Evolutionary conservation across 2,888 invertebrate genomes (phyloP).

Genomic region (Mactromeris polynyma): DNA sequence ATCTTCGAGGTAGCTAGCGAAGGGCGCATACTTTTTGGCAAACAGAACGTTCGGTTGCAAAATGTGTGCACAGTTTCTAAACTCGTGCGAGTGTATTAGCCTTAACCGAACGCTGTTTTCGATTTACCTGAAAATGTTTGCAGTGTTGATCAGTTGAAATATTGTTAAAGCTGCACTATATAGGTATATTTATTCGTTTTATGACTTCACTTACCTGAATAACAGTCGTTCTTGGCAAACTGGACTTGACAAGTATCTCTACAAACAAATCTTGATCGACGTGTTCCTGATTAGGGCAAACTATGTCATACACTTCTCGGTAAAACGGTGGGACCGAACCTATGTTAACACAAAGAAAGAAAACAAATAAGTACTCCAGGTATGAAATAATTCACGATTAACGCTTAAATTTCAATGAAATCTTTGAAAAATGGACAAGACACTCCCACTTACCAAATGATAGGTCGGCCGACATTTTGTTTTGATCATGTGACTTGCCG

Average conservation of each 20-base stretch:
- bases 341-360: constrained; percentile 66
- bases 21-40: no score
- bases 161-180: no score
- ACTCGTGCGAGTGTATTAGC: no score
- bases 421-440: neutral
- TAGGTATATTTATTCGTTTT: no score
- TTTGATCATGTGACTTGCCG: constrained; percentile 79
- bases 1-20: no score
- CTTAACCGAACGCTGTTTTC: no score
- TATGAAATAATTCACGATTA: neutral
- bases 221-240: constrained; percentile 84
- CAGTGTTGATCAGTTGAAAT: no score
- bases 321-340: constrained; percentile 87
- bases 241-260: constrained; percentile 85
- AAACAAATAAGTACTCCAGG: neutral
- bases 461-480: constrained; percentile 85
- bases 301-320: constrained; percentile 87
- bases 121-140: no score
- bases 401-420: neutral
- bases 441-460: constrained; percentile 79
- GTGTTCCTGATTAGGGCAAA: constrained; percentile 87
- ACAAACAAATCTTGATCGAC: constrained; percentile 87
- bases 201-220: constrained; percentile 86
- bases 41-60: no score
- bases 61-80: no score